phyloP scores from a whole-genome alignment of 2,888 invertebrate species.

The Furcula furcula region DNA sequence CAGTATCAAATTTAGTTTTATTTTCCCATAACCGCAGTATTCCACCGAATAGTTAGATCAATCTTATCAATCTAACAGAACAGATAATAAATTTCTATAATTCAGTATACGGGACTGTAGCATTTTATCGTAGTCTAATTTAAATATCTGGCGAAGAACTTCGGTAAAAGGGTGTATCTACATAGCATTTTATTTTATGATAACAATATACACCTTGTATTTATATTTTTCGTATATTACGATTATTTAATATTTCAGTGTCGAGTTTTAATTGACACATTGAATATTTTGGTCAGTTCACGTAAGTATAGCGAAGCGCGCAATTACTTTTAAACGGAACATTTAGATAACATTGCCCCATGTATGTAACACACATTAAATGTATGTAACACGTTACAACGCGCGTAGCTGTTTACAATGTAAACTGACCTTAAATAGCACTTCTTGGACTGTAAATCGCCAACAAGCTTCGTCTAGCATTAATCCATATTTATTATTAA shows the following conservation, averaged over 20 bases:
- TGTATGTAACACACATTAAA: no score
- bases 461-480: conserved; percentile 35
- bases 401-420: conserved; percentile 2
- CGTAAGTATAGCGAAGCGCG: conserved; percentile 10
- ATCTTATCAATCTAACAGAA: no score
- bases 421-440: conserved; percentile 17
- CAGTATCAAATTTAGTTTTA: no score
- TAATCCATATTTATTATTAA: conserved; percentile 34
- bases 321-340: no score
- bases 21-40: no score
- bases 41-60: no score
- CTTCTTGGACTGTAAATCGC: conserved; percentile 22
- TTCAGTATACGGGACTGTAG: no score
- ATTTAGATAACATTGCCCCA: no score
- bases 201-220: conserved; percentile 19
- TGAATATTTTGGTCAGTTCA: conserved; percentile 15
- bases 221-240: conserved; percentile 24
- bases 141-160: conserved; percentile 2
- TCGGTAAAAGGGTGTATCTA: conserved; percentile 13
- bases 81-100: no score
- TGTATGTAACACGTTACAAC: background rate
- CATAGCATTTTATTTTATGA: conserved; percentile 24
- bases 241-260: conserved; percentile 17
- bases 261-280: conserved; percentile 25
- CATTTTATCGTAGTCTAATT: background rate